Conservation (phyloP, 2,113 vertebrate genomes). For the Vicugna pacos region DNA sequence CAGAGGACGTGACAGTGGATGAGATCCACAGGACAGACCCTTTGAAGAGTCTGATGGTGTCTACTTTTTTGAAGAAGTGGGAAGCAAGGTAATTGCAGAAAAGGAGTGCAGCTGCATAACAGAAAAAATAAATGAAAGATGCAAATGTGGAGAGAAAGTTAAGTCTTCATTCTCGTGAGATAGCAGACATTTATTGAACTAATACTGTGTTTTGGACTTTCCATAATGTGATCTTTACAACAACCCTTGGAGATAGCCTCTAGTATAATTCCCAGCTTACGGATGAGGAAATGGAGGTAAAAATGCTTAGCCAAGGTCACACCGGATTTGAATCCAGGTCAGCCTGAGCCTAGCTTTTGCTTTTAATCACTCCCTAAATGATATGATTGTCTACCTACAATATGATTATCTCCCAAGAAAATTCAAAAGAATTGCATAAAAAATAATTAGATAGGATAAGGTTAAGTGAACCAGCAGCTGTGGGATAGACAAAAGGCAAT, state of each 20-base stretch:
- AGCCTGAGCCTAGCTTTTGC: neutral
- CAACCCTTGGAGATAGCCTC: neutral
- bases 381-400: neutral
- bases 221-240: neutral
- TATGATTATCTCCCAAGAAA: conserved; percentile 40
- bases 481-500: neutral
- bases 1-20: neutral
- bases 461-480: conserved; percentile 1
- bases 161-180: neutral
- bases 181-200: conserved; percentile 7
- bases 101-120: neutral
- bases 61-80: neutral
- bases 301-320: neutral
- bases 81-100: neutral
- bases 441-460: conserved; percentile 26
- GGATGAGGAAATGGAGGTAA: neutral
- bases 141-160: neutral
- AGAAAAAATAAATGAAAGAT: neutral
- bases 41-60: neutral
- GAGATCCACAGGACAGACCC: neutral
- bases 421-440: conserved; percentile 50
- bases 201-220: neutral
- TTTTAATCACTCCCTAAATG: neutral
- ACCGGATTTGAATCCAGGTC: neutral
- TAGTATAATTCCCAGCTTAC: neutral